Evolutionary conservation across 2,888 invertebrate species (phyloP).

Genomic region (Rhodophaea formosa): DNA sequence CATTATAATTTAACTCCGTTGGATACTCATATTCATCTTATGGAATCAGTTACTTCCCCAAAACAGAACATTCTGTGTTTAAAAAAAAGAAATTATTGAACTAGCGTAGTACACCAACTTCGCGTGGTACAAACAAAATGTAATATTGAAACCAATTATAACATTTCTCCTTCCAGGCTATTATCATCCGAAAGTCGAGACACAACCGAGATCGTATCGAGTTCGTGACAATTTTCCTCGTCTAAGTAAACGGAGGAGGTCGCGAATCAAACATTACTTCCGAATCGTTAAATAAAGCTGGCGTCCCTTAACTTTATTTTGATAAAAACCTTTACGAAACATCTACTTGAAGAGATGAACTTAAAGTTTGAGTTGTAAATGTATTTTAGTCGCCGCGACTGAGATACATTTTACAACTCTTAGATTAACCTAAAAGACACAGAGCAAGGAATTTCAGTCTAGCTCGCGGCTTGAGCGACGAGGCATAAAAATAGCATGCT

Average conservation of each 20-base stretch:
- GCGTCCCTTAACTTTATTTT: slow-evolving; percentile 8
- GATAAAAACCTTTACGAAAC: slow-evolving; percentile 3
- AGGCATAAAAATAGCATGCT: too few relatives aligned
- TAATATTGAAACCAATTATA: slow-evolving; percentile 14
- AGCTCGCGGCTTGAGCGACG: too few relatives aligned
- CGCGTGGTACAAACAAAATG: not conserved
- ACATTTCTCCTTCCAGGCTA: slow-evolving; percentile 8
- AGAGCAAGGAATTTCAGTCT: too few relatives aligned
- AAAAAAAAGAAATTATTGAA: too few relatives aligned
- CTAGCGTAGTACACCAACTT: not conserved
- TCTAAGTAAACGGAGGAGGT: not conserved
- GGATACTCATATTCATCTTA: too few relatives aligned
- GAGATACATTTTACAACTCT: too few relatives aligned
- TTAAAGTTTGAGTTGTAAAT: not conserved
- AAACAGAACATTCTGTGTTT: too few relatives aligned
- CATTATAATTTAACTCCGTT: too few relatives aligned
- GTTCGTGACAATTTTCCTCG: slow-evolving; percentile 12
- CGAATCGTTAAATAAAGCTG: slow-evolving; percentile 8
- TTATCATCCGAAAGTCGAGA: slow-evolving; percentile 9
- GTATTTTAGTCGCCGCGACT: too few relatives aligned
- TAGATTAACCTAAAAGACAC: too few relatives aligned
- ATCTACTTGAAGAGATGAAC: not conserved
- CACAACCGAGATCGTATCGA: slow-evolving; percentile 14
- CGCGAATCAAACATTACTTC: slow-evolving; percentile 9
- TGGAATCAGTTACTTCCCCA: too few relatives aligned